Conservation (phyloP, 1,140 invertebrate genomes). For the Steinernema feltiae region DNA sequence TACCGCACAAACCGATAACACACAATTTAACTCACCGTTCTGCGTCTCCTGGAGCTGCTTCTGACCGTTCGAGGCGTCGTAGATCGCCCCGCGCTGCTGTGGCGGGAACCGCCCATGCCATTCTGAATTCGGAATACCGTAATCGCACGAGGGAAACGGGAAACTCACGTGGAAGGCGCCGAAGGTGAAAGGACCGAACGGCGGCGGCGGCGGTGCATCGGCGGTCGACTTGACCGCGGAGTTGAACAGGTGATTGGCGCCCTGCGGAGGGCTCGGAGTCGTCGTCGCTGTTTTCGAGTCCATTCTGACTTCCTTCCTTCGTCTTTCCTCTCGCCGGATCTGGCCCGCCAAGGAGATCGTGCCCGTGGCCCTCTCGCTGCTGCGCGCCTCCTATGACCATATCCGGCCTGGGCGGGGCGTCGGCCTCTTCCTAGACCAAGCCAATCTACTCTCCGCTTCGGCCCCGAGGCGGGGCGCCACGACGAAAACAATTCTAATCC, state of each 20-base stretch:
- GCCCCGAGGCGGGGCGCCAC: slow-evolving; percentile 3
- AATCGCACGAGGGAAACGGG: not conserved
- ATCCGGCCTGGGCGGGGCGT: not conserved
- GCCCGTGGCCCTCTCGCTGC: not conserved
- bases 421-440: not conserved
- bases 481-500: not conserved
- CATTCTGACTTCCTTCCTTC: slow-evolving; percentile 9
- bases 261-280: not conserved
- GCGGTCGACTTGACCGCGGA: not conserved
- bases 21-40: not conserved
- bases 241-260: not conserved
- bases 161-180: slow-evolving; percentile 4
- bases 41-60: not conserved
- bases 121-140: not conserved
- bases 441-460: not conserved
- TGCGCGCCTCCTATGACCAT: slow-evolving; percentile 13
- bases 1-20: not conserved
- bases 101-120: slow-evolving; percentile 4
- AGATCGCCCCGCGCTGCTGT: slow-evolving; percentile 2
- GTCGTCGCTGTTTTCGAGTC: slow-evolving; percentile 9
- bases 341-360: slow-evolving; percentile 11
- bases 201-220: not conserved
- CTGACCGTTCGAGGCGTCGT: not conserved
- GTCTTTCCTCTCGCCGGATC: slow-evolving; percentile 14
- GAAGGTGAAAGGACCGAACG: not conserved